Percentiles rank a stretch among this genome's conserved stretches.
phyloP scores from a whole-genome alignment of 2,113 vertebrate species.

The Fulica atra region DNA sequence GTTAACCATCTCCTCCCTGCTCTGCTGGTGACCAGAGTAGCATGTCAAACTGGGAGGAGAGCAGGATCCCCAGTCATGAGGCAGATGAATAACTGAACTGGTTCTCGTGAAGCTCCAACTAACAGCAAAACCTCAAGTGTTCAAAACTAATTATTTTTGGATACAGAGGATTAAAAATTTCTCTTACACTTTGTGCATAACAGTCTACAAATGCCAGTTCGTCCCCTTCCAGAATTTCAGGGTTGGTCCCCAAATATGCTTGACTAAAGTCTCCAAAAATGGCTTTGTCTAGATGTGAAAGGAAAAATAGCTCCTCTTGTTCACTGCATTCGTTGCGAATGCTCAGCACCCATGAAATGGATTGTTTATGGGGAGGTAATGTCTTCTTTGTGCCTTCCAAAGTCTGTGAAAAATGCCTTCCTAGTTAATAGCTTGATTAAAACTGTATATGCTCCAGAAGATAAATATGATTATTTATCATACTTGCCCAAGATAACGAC shows the following conservation, averaged over 20 bases:
- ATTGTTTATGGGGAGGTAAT: constrained; percentile 60
- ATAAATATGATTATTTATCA: constrained; percentile 73
- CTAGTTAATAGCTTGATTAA: constrained; percentile 73
- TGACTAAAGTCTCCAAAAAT: neutral
- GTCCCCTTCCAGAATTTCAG: neutral
- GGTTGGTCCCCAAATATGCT: neutral
- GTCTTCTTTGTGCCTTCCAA: constrained; percentile 65
- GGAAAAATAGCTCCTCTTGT: constrained; percentile 6
- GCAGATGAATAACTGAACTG: neutral
- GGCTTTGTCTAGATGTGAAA: constrained; percentile 11
- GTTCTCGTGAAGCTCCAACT: neutral
- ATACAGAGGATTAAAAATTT: neutral
- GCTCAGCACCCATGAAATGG: constrained; percentile 60
- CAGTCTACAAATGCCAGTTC: neutral
- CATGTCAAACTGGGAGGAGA: neutral
- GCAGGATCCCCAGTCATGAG: neutral
- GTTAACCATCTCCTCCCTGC: neutral
- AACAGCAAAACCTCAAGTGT: neutral
- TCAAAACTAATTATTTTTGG: neutral
- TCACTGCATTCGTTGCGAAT: constrained; percentile 19
- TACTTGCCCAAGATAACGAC: constrained; percentile 58
- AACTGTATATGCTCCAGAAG: constrained; percentile 67
- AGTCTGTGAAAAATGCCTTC: constrained; percentile 71
- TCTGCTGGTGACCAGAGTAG: neutral
- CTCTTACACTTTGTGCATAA: neutral